These are phyloP conservation scores for Drosophila subquinaria DNA, from an alignment of 2,888 invertebrate species.

Conservation along the genomic window DNA sequence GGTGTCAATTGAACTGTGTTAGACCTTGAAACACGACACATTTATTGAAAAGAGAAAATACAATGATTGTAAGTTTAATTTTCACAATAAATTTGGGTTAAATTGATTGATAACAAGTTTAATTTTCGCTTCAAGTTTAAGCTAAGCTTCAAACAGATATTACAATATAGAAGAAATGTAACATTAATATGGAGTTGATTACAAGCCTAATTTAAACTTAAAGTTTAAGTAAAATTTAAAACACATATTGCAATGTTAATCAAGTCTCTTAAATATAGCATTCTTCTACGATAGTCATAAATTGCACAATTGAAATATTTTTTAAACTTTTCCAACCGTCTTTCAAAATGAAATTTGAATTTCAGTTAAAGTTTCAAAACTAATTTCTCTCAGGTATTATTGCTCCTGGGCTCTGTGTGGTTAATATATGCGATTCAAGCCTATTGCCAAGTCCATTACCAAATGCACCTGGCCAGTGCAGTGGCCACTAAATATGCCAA, in stretches of 20 bases:
- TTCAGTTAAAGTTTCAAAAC: constrained; percentile 15
- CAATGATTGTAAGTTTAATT: not conserved
- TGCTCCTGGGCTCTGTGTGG: not conserved
- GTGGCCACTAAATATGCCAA: constrained; percentile 63
- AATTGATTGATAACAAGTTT: not conserved
- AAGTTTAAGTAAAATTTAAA: too few relatives aligned
- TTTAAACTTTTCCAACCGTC: not conserved
- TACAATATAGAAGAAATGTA: not conserved
- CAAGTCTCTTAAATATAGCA: not conserved
- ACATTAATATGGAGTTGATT: too few relatives aligned
- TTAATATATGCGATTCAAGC: constrained; percentile 39
- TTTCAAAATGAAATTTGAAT: constrained; percentile 16
- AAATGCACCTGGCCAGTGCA: constrained; percentile 49
- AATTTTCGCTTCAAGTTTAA: not conserved
- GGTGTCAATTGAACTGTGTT: not conserved
- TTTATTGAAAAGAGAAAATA: not conserved
- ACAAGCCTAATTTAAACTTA: too few relatives aligned
- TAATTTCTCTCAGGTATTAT: constrained; percentile 26
- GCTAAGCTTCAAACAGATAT: not conserved
- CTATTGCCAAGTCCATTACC: constrained; percentile 64
- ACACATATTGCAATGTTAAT: too few relatives aligned
- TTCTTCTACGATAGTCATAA: not conserved
- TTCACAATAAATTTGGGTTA: not conserved
- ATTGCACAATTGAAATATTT: not conserved
- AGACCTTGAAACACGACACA: not conserved